Base-by-base conservation (phyloP, 2,113 vertebrate species). In the Capreolus pygargus region DNA sequence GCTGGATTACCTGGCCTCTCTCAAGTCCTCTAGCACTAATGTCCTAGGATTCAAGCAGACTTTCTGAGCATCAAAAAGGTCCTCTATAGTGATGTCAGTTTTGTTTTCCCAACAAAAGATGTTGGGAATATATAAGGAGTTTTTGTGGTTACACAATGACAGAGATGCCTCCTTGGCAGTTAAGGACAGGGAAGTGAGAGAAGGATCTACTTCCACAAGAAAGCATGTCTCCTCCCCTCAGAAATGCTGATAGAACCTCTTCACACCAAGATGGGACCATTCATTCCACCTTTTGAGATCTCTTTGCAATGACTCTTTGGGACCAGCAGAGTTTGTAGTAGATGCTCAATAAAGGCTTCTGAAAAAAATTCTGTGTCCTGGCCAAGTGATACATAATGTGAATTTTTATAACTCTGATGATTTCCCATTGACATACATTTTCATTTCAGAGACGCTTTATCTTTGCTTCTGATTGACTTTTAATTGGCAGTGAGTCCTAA, bases 401-500 rank as follows among this genome's bases (percentile, higher is more conserved):
- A 54, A 83, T 91, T 95, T 93, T 76, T 96, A 83, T 67, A 79
- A 64, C 45, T 91, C 64, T 33, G 52, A 83, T 91, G 70, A 64
- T 89, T 97, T 98, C 91, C 86, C 84, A 43, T 81, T 57, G 89
- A 96, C 95, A 95, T 94, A 93, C 70, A 87, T 97, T 97, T 96
- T 97, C 91, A 97, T 97, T 97, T 98, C 93, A 93, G 94, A 97
- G 97, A 92, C 1, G 1, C 86, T 98, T 98, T 91, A 91, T 97
- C 97, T 97, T 92, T 94, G 81, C 95, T 98, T 98, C 93, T 97
- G 98, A 97, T 98, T 98, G 98, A 98, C 97, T 98, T 97, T 98
- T 98, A 98, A 98, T 98, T 98, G 98, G 98, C 97, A 97, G 93
- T 95, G 96, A 96, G 93, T 97, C 91, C 96, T 97, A 96, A 95